Evolutionary conservation across 2,888 invertebrate genomes (phyloP).

Genomic region (Anarsia innoxiella): DNA sequence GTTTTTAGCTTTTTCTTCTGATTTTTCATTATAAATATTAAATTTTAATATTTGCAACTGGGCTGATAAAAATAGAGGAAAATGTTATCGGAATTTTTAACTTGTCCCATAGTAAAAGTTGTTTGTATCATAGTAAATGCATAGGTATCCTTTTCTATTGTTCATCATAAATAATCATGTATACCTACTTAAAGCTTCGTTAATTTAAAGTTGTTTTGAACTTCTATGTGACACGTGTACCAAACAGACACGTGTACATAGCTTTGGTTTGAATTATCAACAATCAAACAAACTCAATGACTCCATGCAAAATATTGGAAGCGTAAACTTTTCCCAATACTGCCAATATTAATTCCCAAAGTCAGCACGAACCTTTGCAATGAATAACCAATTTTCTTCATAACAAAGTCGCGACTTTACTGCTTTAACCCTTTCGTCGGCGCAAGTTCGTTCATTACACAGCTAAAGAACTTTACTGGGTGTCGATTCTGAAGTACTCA

Average conservation of each 20-base stretch:
- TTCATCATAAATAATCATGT: no score
- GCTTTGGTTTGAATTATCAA: neutral
- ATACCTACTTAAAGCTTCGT: no score
- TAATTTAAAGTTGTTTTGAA: neutral
- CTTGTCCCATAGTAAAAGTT: no score
- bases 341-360: slow-evolving; percentile 32
- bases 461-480: slow-evolving; percentile 37
- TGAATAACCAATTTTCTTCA: slow-evolving; percentile 60
- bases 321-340: slow-evolving; percentile 44
- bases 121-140: no score
- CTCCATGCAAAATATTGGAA: slow-evolving; percentile 33
- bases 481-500: slow-evolving; percentile 40
- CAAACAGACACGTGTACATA: neutral
- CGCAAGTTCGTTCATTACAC: slow-evolving; percentile 56
- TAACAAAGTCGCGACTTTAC: slow-evolving; percentile 48
- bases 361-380: slow-evolving; percentile 44
- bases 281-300: neutral
- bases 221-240: neutral
- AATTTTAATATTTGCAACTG: no score
- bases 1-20: no score
- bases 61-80: no score
- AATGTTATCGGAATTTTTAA: no score
- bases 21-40: no score
- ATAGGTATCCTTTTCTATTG: no score
- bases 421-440: slow-evolving; percentile 53